These are phyloP conservation scores for Araneus ventricosus DNA, from an alignment of 1,140 invertebrate genomes.

Conservation along the genomic window DNA sequence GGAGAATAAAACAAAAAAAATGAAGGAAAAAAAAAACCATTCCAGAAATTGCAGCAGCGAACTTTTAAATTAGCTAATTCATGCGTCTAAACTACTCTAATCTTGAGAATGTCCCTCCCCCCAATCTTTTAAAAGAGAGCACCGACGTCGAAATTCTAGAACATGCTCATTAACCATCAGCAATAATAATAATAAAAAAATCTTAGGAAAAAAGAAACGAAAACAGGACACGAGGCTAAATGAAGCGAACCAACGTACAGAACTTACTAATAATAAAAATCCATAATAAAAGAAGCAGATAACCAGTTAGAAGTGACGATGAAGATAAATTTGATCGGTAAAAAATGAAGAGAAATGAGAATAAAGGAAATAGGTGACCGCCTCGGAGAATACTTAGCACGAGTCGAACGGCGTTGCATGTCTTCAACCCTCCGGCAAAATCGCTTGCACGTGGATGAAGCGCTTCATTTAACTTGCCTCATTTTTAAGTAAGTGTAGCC, in stretches of 20 bases:
- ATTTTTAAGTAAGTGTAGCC: constrained; percentile 25
- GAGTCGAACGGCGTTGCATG: constrained; percentile 7
- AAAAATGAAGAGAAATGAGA: neutral
- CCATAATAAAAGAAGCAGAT: neutral
- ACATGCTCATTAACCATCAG: neutral
- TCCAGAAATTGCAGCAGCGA: neutral
- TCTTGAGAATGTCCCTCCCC: neutral
- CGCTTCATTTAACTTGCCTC: constrained; percentile 52
- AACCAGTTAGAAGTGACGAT: neutral
- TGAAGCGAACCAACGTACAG: neutral
- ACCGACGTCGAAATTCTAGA: neutral
- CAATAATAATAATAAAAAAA: neutral
- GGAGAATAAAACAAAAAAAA: neutral
- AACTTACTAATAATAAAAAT: neutral
- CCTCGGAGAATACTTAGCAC: neutral
- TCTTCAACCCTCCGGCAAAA: neutral
- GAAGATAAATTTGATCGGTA: neutral
- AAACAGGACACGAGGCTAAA: constrained; percentile 1
- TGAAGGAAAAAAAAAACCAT: too few species aligned
- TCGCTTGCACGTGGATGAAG: neutral
- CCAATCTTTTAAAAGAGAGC: neutral
- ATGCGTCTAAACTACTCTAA: neutral
- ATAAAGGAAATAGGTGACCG: constrained; percentile 24
- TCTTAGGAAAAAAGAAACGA: neutral
- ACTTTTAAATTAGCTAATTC: neutral